phyloP scores from a whole-genome alignment of 2,113 vertebrate species.

The Dryoscopus gambensis region DNA sequence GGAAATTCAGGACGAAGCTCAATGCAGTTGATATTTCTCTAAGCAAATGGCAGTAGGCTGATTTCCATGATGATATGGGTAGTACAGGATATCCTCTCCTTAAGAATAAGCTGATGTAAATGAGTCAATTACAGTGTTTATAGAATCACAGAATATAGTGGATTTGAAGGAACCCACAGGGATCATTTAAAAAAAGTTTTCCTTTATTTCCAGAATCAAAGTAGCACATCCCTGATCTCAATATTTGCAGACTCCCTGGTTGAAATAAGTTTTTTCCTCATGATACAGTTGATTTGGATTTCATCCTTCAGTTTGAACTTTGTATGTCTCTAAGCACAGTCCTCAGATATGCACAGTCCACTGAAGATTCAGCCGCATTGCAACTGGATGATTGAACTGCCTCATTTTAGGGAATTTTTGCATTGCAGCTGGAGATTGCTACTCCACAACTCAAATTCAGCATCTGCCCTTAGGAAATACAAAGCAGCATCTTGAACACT shows the following conservation, averaged over 20 bases:
- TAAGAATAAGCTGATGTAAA: not conserved
- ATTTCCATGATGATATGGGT: rapidly evolving
- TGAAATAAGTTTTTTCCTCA: not conserved
- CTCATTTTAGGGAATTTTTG: not conserved
- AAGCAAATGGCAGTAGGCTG: not conserved
- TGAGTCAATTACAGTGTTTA: not conserved
- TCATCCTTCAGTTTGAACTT: not conserved
- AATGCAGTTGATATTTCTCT: not conserved
- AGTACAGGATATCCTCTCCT: not conserved
- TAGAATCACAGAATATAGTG: not conserved
- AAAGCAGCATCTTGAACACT: not conserved
- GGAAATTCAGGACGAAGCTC: not conserved
- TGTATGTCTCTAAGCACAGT: not conserved
- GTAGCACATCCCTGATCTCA: not conserved
- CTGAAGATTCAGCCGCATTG: not conserved
- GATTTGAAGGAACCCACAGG: not conserved
- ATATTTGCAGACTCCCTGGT: rapidly evolving
- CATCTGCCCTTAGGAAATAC: not conserved
- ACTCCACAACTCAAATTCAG: not conserved
- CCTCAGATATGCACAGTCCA: not conserved
- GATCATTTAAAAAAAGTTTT: not conserved
- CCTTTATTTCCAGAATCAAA: not conserved
- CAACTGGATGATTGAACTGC: not conserved
- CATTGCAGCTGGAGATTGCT: not conserved
- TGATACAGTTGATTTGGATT: not conserved